Percentiles rank a stretch among this genome's conserved stretches.
phyloP scores from a whole-genome alignment of 2,888 invertebrate species.

The Dicycla oo region DNA sequence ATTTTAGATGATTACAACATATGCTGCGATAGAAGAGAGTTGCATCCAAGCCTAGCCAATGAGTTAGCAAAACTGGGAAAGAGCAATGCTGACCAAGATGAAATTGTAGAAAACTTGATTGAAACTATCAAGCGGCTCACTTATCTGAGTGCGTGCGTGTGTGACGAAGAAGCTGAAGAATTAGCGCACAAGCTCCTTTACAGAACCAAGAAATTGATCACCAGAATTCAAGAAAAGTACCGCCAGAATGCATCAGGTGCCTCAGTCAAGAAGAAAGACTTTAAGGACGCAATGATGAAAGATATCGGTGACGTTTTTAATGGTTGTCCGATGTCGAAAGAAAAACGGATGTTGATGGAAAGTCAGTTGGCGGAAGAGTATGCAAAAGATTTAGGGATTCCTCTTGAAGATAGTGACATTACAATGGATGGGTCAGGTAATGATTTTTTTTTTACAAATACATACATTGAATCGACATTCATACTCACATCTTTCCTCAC shows the following conservation, averaged over 20 bases:
- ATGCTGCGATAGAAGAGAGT: slow-evolving; percentile 5
- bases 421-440: slow-evolving; percentile 25
- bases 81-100: slow-evolving; percentile 14
- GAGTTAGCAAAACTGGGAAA: slow-evolving; percentile 25
- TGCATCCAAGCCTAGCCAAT: slow-evolving; percentile 7
- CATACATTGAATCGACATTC: background rate
- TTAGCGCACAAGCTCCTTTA: slow-evolving; percentile 28
- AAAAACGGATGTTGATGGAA: slow-evolving; percentile 44
- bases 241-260: background rate
- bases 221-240: background rate
- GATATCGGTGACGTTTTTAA: slow-evolving; percentile 33
- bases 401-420: slow-evolving; percentile 26
- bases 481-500: background rate
- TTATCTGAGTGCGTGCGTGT: background rate
- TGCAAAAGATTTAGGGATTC: slow-evolving; percentile 27
- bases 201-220: slow-evolving; percentile 23
- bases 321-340: slow-evolving; percentile 25
- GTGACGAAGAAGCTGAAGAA: slow-evolving; percentile 31
- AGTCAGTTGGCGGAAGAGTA: slow-evolving; percentile 32
- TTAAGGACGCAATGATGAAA: slow-evolving; percentile 11
- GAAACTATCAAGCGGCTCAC: background rate
- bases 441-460: background rate
- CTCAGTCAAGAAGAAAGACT: slow-evolving; percentile 26
- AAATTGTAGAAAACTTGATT: slow-evolving; percentile 23
- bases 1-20: slow-evolving; percentile 19